A percentile compares a stretch with the other conserved stretches of the same genome.
These are phyloP conservation scores for Rhinolophus ferrumequinum DNA, from an alignment of 2,113 vertebrate species.

Conservation along the genomic window DNA sequence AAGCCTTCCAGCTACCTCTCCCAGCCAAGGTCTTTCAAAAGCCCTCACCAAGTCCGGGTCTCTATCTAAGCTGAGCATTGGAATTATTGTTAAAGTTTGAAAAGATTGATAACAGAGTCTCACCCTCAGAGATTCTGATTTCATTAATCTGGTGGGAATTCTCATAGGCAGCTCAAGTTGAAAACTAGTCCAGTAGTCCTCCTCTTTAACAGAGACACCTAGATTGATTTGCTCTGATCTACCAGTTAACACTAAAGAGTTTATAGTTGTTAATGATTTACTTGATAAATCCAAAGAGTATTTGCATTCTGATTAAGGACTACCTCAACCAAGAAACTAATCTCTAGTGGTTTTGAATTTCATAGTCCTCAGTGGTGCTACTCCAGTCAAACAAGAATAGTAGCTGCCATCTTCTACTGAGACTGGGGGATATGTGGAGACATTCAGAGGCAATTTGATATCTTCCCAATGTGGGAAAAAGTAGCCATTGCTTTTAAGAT, in stretches of 20 bases:
- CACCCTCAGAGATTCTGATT: not conserved
- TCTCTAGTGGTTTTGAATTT: constrained; percentile 19
- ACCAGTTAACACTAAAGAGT: not conserved
- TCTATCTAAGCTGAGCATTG: not conserved
- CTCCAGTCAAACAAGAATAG: not conserved
- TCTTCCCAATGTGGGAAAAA: not conserved
- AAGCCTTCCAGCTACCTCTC: not conserved
- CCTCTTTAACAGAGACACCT: not conserved
- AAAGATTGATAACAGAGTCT: not conserved
- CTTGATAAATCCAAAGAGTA: constrained; percentile 24
- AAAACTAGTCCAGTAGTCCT: not conserved
- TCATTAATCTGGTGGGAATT: not conserved
- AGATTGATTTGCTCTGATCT: not conserved
- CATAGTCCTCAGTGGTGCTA: not conserved
- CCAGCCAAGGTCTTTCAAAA: not conserved
- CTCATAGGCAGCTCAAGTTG: not conserved
- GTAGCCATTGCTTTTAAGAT: constrained; percentile 4
- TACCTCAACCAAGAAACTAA: not conserved
- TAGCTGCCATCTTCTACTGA: not conserved
- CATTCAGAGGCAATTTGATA: constrained; percentile 1
- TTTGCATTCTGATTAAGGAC: not conserved
- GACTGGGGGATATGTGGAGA: not conserved
- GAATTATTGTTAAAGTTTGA: not conserved
- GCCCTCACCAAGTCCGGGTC: not conserved
- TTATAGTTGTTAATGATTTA: constrained; percentile 20